Evolutionary conservation across 2,113 vertebrate species (phyloP).

Genomic region (Apteryx mantelli): DNA sequence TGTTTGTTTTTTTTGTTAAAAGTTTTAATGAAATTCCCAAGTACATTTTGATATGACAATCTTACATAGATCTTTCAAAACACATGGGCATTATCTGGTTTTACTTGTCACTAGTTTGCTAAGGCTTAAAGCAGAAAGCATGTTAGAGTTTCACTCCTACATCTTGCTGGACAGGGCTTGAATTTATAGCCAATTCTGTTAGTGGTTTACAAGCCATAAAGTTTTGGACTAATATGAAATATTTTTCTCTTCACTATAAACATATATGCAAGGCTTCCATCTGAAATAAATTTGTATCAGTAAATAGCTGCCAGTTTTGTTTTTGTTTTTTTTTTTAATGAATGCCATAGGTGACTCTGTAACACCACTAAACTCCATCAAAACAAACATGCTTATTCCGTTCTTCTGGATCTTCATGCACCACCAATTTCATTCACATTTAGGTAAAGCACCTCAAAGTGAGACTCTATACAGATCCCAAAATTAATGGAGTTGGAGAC

Average conservation of each 20-base stretch:
- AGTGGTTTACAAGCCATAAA: neutral
- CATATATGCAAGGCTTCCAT: neutral
- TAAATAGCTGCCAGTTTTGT: neutral
- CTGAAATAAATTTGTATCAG: neutral
- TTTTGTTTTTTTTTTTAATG: neutral
- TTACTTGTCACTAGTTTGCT: conserved; percentile 56
- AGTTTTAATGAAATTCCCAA: conserved; percentile 76
- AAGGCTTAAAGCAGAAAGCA: conserved; percentile 70
- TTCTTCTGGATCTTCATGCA: neutral
- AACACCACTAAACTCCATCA: neutral
- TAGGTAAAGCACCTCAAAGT: neutral
- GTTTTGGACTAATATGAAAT: neutral
- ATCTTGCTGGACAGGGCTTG: neutral
- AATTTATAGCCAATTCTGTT: neutral
- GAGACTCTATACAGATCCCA: neutral
- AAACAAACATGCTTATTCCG: neutral
- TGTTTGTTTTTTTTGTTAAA: conserved; percentile 51
- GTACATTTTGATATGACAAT: conserved; percentile 70
- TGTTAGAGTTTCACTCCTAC: neutral
- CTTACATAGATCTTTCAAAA: conserved; percentile 71
- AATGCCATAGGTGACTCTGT: neutral
- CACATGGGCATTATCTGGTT: conserved; percentile 40
- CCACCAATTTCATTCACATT: neutral
- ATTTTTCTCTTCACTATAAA: neutral
- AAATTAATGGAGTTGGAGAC: neutral